Conservation (phyloP, 92 coral and sea anemone genomes). For the Palythoa caribaeorum region DNA sequence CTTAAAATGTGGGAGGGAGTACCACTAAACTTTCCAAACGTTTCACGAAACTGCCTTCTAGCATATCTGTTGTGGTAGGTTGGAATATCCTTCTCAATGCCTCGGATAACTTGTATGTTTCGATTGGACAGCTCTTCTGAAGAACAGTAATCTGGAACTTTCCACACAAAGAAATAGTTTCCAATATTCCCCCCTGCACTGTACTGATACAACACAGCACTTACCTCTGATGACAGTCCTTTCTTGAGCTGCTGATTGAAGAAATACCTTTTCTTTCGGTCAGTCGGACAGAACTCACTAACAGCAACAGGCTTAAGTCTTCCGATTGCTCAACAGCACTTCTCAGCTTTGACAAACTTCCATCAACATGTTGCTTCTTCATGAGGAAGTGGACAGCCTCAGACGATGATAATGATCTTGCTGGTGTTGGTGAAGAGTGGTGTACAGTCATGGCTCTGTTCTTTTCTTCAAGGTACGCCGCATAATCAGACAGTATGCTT, state of each 20-base stretch:
- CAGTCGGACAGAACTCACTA: too few species aligned
- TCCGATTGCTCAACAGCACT: background rate
- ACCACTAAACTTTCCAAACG: slow-evolving; percentile 34
- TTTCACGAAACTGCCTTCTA: slow-evolving; percentile 30
- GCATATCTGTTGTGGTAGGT: slow-evolving; percentile 31
- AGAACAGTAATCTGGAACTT: slow-evolving; percentile 15
- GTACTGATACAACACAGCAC: too few species aligned
- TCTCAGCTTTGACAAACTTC: slow-evolving; percentile 4
- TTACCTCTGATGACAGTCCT: background rate
- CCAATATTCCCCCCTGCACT: background rate
- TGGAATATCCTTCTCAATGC: slow-evolving; percentile 39
- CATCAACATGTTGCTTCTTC: background rate
- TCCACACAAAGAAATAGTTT: slow-evolving; percentile 26
- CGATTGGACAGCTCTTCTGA: slow-evolving; percentile 34
- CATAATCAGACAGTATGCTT: too few species aligned
- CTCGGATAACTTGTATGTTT: slow-evolving; percentile 38
- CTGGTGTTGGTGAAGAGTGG: background rate
- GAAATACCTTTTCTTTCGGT: too few species aligned
- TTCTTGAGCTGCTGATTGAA: background rate
- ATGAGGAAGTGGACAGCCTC: too few species aligned
- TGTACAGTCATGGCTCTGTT: background rate
- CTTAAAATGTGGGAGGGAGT: background rate
- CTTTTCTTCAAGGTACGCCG: background rate
- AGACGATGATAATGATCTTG: background rate
- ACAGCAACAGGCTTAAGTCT: background rate